These are phyloP conservation scores for Nasonia oneida DNA, from an alignment of 2,888 invertebrate species.

Conservation along the genomic window DNA sequence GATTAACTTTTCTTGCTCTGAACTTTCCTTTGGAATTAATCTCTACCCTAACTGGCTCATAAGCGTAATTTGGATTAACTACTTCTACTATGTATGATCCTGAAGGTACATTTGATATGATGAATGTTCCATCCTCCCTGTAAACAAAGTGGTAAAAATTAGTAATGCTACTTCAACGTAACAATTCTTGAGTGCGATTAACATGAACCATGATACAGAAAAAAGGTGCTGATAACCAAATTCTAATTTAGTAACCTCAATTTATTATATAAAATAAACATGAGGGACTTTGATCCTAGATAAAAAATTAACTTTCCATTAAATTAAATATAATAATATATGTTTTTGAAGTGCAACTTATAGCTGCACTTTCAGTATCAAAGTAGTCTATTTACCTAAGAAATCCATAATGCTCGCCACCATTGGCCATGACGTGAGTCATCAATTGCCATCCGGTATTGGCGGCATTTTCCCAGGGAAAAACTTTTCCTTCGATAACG, in stretches of 20 bases:
- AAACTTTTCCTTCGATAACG: slow-evolving; percentile 90
- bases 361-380: not conserved
- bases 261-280: not conserved
- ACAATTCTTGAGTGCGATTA: too few relatives aligned
- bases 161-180: not conserved
- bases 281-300: not conserved
- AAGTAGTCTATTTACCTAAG: slow-evolving; percentile 80
- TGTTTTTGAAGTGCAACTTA: not conserved
- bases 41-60: slow-evolving; percentile 97
- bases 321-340: not conserved
- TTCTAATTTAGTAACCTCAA: not conserved
- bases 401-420: slow-evolving; percentile 93
- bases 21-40: slow-evolving; percentile 98
- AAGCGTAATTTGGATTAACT: slow-evolving; percentile 93
- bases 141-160: slow-evolving; percentile 65
- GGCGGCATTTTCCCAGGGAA: slow-evolving; percentile 84
- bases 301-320: not conserved
- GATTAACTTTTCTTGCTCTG: slow-evolving; percentile 95
- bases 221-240: not conserved
- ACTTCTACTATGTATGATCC: slow-evolving; percentile 98
- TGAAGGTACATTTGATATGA: slow-evolving; percentile 91
- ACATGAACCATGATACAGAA: too few relatives aligned
- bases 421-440: slow-evolving; percentile 91
- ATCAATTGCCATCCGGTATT: slow-evolving; percentile 87
- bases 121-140: slow-evolving; percentile 94